Conservation (phyloP, 2,797 vertebrate genomes). For the Eulemur rubriventer region DNA sequence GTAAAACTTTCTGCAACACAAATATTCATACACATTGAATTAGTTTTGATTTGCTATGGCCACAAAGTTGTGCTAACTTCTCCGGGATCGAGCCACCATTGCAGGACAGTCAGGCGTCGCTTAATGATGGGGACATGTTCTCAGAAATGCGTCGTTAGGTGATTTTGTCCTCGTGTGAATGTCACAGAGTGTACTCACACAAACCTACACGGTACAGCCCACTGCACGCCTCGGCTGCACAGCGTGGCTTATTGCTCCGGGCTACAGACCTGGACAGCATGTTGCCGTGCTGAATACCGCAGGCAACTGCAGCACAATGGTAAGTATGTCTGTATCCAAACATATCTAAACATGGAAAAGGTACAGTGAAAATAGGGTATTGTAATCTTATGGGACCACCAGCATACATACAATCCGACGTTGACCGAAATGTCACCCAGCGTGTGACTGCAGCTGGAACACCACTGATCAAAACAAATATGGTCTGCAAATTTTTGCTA, state of each 20-base stretch:
- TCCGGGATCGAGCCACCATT: accelerated
- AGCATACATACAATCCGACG: accelerated
- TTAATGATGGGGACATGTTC: accelerated
- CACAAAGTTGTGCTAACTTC: background rate
- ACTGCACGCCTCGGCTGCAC: background rate
- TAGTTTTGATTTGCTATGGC: background rate
- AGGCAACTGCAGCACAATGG: background rate
- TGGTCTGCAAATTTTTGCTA: accelerated
- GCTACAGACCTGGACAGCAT: background rate
- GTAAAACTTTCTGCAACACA: background rate
- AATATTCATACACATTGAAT: background rate
- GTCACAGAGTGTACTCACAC: background rate
- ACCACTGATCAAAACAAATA: background rate
- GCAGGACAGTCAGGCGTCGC: background rate
- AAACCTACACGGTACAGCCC: background rate
- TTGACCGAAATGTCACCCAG: background rate
- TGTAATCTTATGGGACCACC: background rate
- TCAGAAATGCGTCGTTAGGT: background rate
- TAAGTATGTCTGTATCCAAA: background rate
- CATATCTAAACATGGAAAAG: background rate
- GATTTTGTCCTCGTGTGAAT: background rate
- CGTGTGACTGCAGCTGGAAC: background rate
- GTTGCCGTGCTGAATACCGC: background rate
- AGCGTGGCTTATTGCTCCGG: background rate
- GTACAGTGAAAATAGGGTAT: background rate